Conservation (phyloP, 1,140 invertebrate genomes). For the Pygmarrhopalites habei region DNA sequence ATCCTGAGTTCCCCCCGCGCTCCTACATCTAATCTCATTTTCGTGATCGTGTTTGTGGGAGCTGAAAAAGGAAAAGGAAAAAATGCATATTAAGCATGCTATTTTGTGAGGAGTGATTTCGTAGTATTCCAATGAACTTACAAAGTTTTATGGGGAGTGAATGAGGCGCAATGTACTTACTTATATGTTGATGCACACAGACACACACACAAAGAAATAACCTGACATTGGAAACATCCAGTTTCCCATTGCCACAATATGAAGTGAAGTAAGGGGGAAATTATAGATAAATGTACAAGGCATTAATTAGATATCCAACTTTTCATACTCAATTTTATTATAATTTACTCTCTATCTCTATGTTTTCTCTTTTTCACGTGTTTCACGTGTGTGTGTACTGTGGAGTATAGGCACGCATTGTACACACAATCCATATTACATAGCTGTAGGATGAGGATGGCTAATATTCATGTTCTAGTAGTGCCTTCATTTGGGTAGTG, state of each 20-base stretch:
- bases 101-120: conserved; percentile 16
- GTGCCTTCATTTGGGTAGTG: too few species aligned
- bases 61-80: conserved; percentile 27
- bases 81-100: conserved; percentile 25
- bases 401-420: too few species aligned
- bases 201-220: conserved; percentile 1
- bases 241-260: conserved; percentile 12
- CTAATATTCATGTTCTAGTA: too few species aligned
- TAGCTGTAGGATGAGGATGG: too few species aligned
- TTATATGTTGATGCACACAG: too few species aligned
- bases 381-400: too few species aligned
- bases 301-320: conserved; percentile 20
- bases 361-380: too few species aligned
- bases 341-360: too few species aligned
- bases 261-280: conserved; percentile 16
- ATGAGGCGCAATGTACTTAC: conserved; percentile 5
- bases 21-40: conserved; percentile 27
- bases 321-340: not conserved
- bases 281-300: conserved; percentile 9
- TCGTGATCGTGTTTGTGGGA: conserved; percentile 32
- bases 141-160: conserved; percentile 1
- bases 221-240: conserved; percentile 18
- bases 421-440: too few species aligned
- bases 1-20: too few species aligned
- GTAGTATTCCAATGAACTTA: not conserved